phyloP scores from a whole-genome alignment of 2,797 vertebrate genomes.

The Rhincodon typus region DNA sequence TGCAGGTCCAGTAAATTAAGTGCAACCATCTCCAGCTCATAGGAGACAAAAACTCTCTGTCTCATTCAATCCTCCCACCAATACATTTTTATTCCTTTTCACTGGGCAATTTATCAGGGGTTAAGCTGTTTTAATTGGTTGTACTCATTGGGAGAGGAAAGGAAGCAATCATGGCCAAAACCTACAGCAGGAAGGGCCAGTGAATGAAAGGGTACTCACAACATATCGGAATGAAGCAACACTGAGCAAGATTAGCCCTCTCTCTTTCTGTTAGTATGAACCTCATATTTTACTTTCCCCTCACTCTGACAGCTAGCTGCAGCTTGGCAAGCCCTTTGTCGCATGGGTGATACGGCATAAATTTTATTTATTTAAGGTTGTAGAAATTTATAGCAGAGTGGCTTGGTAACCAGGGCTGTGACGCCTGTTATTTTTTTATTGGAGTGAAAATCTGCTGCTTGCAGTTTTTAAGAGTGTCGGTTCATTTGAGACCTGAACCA shows the following conservation, averaged over 20 bases:
- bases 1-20: neutral
- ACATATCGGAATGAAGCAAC: neutral
- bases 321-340: neutral
- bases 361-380: conserved; percentile 24
- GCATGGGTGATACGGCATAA: neutral
- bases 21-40: neutral
- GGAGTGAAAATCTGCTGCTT: neutral
- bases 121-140: neutral
- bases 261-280: neutral
- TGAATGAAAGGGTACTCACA: neutral
- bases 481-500: neutral
- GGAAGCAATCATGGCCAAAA: neutral
- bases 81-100: no score
- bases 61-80: neutral
- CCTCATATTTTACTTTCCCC: neutral
- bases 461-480: neutral
- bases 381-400: neutral
- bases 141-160: neutral
- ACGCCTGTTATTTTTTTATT: neutral
- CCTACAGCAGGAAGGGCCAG: neutral
- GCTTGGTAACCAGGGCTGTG: neutral
- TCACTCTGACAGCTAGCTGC: neutral
- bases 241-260: neutral
- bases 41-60: neutral
- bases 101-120: neutral